phyloP scores from a whole-genome alignment of 2,888 invertebrate species.

The Zhuqinia jingwanae region DNA sequence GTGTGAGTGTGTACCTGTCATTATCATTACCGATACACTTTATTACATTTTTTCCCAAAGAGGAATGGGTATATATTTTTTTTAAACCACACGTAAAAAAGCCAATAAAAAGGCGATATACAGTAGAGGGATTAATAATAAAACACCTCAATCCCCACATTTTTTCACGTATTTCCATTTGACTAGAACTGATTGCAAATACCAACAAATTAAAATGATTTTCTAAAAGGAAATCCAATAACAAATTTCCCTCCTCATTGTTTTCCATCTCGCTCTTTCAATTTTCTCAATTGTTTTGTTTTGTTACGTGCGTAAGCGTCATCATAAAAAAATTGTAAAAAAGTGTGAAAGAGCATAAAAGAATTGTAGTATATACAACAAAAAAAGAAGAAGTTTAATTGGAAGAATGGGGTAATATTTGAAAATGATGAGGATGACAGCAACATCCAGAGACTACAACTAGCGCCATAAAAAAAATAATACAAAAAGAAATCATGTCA shows the following conservation, averaged over 20 bases:
- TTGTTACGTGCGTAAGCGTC: background rate
- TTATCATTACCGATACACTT: conserved; percentile 17
- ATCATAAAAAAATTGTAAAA: background rate
- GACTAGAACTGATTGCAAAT: conserved; percentile 62
- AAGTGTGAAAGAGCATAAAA: background rate
- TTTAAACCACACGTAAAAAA: too few relatives aligned
- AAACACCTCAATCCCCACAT: conserved; percentile 37
- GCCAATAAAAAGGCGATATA: too few relatives aligned
- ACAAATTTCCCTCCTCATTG: conserved; percentile 9
- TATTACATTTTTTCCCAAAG: conserved; percentile 12
- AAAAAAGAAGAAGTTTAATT: conserved; percentile 19
- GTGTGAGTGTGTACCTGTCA: conserved; percentile 38
- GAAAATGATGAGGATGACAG: conserved; percentile 33
- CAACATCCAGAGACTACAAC: conserved; percentile 11
- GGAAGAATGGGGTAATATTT: conserved; percentile 33
- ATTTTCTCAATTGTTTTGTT: conserved; percentile 8
- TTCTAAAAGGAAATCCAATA: conserved; percentile 39
- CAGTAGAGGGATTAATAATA: conserved; percentile 5
- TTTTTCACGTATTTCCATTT: conserved; percentile 55
- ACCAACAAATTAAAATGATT: conserved; percentile 56
- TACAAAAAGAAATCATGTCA: conserved; percentile 51
- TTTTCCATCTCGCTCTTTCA: background rate
- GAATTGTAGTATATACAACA: conserved; percentile 5
- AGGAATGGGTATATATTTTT: background rate
- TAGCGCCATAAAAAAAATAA: too few relatives aligned